A percentile compares a stretch with the other conserved stretches of the same genome.
Evolutionary conservation across 2,888 invertebrate genomes (phyloP).

Genomic region (Amphimallon solstitiale): DNA sequence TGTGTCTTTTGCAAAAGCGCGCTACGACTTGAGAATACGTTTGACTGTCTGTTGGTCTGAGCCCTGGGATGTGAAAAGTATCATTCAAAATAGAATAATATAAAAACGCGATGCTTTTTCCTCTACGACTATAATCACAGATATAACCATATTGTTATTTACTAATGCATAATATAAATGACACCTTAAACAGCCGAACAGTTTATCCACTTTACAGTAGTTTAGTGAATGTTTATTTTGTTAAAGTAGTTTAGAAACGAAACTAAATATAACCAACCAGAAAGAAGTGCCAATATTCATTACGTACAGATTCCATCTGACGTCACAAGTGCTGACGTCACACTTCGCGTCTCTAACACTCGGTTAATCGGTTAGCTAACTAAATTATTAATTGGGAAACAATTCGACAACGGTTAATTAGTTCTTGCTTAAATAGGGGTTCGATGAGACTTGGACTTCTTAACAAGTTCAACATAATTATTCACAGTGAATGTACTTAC

Average conservation of each 20-base stretch:
- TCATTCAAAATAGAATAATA: conserved; percentile 19
- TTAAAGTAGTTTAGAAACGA: conserved; percentile 10
- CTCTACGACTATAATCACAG: too few species aligned
- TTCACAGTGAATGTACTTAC: too few species aligned
- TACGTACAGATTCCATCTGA: conserved; percentile 37
- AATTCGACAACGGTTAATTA: too few species aligned
- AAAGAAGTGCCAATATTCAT: conserved; percentile 40
- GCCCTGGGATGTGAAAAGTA: conserved; percentile 41
- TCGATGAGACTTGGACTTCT: too few species aligned
- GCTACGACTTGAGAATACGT: conserved; percentile 39
- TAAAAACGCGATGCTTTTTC: conserved; percentile 11
- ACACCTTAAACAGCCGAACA: too few species aligned
- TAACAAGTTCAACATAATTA: too few species aligned
- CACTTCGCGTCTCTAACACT: background rate
- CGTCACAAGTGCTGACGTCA: conserved; percentile 38
- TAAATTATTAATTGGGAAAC: too few species aligned
- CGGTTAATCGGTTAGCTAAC: background rate
- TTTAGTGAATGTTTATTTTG: conserved; percentile 7
- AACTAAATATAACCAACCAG: conserved; percentile 15
- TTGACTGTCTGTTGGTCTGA: conserved; percentile 9
- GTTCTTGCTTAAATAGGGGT: too few species aligned
- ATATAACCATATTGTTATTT: too few species aligned
- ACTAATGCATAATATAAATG: too few species aligned
- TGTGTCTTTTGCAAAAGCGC: conserved; percentile 42
- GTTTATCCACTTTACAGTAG: too few species aligned